A percentile compares a stretch with the other conserved stretches of the same genome.
Evolutionary conservation across 2,888 invertebrate species (phyloP).

Genomic region (Eupsilia transversa): DNA sequence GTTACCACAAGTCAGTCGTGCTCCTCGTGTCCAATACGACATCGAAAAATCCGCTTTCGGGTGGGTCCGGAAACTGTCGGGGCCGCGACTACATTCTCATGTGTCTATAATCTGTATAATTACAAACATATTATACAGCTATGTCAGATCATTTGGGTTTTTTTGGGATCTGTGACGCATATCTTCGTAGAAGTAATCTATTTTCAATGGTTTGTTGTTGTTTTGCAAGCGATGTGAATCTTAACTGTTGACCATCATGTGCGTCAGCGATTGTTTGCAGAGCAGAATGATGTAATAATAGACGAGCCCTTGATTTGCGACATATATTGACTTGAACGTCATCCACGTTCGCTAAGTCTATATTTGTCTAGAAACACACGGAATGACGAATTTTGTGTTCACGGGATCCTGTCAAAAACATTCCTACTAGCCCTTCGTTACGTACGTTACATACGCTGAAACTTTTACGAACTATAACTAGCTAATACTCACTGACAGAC

Average conservation of each 20-base stretch:
- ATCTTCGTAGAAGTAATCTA: conserved; percentile 35
- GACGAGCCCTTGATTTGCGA: conserved; percentile 24
- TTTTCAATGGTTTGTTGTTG: conserved; percentile 46
- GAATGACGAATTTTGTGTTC: conserved; percentile 18
- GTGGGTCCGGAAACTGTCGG: conserved; percentile 10
- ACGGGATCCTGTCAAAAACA: conserved; percentile 29
- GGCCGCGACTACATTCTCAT: conserved; percentile 32
- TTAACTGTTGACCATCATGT: neutral
- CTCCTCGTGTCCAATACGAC: neutral
- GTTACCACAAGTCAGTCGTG: neutral
- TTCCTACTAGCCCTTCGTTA: conserved; percentile 10
- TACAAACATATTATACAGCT: conserved; percentile 40
- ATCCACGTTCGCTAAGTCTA: neutral
- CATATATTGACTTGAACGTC: neutral
- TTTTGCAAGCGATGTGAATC: conserved; percentile 9
- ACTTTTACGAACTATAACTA: conserved; percentile 28
- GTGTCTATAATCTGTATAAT: conserved; percentile 11
- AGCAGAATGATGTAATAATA: conserved; percentile 27
- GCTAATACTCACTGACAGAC: conserved; percentile 9
- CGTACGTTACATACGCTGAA: neutral
- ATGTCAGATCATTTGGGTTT: conserved; percentile 8
- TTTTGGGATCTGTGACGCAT: conserved; percentile 3
- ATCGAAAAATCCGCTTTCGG: conserved; percentile 13
- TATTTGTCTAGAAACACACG: conserved; percentile 12
- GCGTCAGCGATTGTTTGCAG: conserved; percentile 26